A percentile compares a stretch with the other conserved stretches of the same genome.
phyloP scores from a whole-genome alignment of 2,888 invertebrate genomes.

The Mylabris sibirica region DNA sequence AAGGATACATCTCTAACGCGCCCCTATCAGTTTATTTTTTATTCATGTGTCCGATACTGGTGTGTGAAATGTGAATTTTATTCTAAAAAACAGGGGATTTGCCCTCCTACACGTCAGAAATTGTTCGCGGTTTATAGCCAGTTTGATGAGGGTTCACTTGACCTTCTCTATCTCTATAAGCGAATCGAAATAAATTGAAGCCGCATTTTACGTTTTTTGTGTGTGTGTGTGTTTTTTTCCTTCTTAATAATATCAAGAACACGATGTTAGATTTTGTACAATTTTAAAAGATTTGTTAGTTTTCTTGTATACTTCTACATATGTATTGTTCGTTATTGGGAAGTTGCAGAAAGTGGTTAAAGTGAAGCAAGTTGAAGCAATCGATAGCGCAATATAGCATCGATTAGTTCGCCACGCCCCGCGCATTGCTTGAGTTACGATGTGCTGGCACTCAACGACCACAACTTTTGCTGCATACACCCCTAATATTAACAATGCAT shows the following conservation, averaged over 20 bases:
- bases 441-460: conserved; percentile 52
- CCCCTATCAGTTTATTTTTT: conserved; percentile 38
- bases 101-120: conserved; percentile 58
- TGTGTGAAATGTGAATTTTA: conserved; percentile 57
- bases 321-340: conserved; percentile 6
- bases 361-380: conserved; percentile 49
- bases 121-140: conserved; percentile 60
- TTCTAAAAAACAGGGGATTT: conserved; percentile 50
- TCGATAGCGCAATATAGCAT: conserved; percentile 62
- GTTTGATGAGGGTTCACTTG: conserved; percentile 57
- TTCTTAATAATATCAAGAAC: conserved; percentile 5
- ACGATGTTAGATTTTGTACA: neutral
- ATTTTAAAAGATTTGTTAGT: neutral
- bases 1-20: neutral
- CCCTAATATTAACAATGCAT: conserved; percentile 13
- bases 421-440: conserved; percentile 60
- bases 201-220: conserved; percentile 46
- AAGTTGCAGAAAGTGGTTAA: conserved; percentile 31
- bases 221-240: conserved; percentile 14
- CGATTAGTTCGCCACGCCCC: conserved; percentile 61
- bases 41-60: conserved; percentile 43
- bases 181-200: conserved; percentile 46
- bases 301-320: conserved; percentile 5
- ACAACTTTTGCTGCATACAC: conserved; percentile 30
- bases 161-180: conserved; percentile 38